phyloP scores from a whole-genome alignment of 2,797 vertebrate species.

The Coendou prehensilis region DNA sequence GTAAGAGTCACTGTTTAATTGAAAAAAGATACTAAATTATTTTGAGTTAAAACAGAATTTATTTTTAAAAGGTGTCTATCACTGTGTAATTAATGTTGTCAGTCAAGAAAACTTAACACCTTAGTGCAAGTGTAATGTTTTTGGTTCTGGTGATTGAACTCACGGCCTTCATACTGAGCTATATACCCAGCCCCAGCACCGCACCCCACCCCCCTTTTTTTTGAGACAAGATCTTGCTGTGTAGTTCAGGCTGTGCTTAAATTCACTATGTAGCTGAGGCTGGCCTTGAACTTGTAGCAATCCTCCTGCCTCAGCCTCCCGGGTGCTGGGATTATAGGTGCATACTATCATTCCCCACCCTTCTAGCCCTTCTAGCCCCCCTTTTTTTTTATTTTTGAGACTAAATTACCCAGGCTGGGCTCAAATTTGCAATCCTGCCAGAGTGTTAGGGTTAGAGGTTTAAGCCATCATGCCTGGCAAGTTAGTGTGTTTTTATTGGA shows the following conservation, averaged over 20 bases:
- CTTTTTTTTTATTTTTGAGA: not conserved
- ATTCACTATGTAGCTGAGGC: not conserved
- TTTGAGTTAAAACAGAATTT: slow-evolving; percentile 57
- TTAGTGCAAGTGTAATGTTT: not conserved
- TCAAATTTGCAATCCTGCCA: not conserved
- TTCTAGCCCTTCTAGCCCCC: not conserved
- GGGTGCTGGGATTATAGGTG: not conserved
- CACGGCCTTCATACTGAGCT: not conserved
- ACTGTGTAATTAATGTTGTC: not conserved
- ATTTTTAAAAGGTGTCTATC: slow-evolving; percentile 32
- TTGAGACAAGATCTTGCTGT: not conserved
- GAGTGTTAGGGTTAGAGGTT: not conserved
- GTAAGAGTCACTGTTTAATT: slow-evolving; percentile 47
- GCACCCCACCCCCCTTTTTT: not conserved
- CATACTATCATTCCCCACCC: not conserved
- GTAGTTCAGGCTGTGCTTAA: not conserved
- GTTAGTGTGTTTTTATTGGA: not conserved
- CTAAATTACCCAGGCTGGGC: not conserved
- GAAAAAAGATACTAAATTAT: slow-evolving; percentile 41
- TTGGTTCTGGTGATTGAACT: not conserved
- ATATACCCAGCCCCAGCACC: not conserved
- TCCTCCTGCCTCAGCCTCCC: not conserved
- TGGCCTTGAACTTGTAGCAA: not conserved
- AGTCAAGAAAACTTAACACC: not conserved
- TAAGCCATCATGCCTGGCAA: not conserved